Evolutionary conservation across 2,113 vertebrate genomes (phyloP).

Genomic region (Pogonocichla stellata): DNA sequence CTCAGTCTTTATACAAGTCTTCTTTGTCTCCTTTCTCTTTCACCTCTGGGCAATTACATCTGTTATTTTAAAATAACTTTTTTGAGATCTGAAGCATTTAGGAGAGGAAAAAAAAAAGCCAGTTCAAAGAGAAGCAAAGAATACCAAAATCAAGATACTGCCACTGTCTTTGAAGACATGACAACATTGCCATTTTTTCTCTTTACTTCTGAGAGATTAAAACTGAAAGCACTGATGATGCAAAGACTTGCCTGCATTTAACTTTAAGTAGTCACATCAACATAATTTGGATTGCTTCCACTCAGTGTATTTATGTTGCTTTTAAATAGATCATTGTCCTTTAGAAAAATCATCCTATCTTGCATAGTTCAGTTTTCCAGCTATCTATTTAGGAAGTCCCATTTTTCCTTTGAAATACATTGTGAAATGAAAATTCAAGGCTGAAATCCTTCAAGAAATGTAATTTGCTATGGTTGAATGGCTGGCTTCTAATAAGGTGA

Average conservation of each 20-base stretch:
- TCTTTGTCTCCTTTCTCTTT: background rate
- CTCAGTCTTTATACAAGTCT: background rate
- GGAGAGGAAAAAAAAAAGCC: background rate
- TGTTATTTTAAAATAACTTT: background rate
- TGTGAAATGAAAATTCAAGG: background rate
- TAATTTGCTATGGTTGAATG: background rate
- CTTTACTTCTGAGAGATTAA: background rate
- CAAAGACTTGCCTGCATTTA: background rate
- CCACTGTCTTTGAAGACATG: background rate
- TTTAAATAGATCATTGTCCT: background rate
- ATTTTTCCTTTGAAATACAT: background rate
- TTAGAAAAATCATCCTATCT: background rate
- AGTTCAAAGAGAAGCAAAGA: constrained; percentile 17
- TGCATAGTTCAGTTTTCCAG: background rate
- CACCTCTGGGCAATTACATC: background rate
- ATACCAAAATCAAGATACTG: background rate
- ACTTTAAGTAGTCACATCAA: constrained; percentile 1
- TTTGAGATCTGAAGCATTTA: background rate
- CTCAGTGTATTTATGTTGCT: background rate
- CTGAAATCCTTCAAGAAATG: constrained; percentile 3
- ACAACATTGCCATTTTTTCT: background rate
- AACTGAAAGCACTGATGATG: background rate
- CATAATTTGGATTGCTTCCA: background rate
- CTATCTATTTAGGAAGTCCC: background rate
- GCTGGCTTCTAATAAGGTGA: background rate